Evolutionary conservation across 2,113 vertebrate species (phyloP).

Genomic region (Cyanoramphus novaezelandiae): DNA sequence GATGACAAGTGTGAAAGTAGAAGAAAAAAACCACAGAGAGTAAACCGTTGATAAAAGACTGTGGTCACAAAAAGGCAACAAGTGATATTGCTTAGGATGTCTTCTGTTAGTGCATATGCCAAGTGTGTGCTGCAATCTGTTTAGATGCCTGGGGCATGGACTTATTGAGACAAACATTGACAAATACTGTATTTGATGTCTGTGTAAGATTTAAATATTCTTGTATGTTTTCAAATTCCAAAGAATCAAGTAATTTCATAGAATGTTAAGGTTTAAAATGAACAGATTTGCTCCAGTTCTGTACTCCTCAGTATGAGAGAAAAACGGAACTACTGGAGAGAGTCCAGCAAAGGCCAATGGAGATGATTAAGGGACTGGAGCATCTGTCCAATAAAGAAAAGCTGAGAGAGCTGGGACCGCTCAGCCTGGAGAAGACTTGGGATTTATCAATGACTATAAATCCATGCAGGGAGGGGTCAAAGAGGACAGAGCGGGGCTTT

Average conservation of each 20-base stretch:
- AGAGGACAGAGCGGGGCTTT: not conserved
- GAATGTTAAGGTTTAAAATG: not conserved
- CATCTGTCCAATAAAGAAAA: not conserved
- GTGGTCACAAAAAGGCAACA: not conserved
- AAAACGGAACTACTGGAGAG: not conserved
- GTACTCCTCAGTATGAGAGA: not conserved
- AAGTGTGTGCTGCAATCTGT: not conserved
- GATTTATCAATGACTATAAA: not conserved
- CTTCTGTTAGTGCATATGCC: not conserved
- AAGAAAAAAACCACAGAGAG: not conserved
- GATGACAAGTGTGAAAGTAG: not conserved
- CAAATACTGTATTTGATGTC: not conserved
- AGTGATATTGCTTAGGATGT: not conserved
- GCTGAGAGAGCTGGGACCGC: not conserved
- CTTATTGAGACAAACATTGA: not conserved
- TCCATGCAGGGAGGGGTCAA: not conserved
- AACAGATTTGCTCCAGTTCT: not conserved
- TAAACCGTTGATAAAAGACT: not conserved
- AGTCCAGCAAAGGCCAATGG: not conserved
- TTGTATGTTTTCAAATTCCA: not conserved
- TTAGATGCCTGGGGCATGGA: not conserved
- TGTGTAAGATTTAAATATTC: not conserved
- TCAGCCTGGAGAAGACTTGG: not conserved
- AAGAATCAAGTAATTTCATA: not conserved
- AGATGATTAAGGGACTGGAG: not conserved